Conservation (phyloP, 2,113 vertebrate genomes). For the Anguilla japonica region DNA sequence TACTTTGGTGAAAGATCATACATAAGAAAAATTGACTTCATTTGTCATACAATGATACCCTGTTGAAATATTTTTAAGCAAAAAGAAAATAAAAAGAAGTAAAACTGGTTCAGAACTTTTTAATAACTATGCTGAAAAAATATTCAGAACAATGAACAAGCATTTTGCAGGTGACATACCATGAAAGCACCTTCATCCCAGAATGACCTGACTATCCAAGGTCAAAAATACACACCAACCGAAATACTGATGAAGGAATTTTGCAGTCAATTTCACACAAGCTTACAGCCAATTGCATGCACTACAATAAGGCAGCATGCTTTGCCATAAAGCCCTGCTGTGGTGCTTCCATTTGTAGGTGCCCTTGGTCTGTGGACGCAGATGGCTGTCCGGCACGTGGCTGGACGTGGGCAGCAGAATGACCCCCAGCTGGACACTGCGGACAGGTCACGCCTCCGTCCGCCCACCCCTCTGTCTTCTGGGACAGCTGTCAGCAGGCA, state of each 20-base stretch:
- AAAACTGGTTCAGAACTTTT: background rate
- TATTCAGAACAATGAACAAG: background rate
- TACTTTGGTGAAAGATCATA: background rate
- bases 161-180: background rate
- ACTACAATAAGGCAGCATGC: background rate
- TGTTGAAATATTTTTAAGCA: too few relatives aligned
- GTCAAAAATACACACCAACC: background rate
- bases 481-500: constrained; percentile 68
- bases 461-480: constrained; percentile 38
- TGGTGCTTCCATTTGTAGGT: constrained; percentile 38
- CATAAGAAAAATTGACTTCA: too few relatives aligned
- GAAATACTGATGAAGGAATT: background rate
- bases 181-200: background rate
- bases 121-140: background rate
- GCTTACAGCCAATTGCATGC: background rate
- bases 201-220: background rate
- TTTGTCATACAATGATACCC: too few relatives aligned
- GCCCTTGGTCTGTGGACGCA: constrained; percentile 51
- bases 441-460: constrained; percentile 71
- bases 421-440: constrained; percentile 76
- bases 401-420: constrained; percentile 67
- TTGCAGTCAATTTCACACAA: background rate
- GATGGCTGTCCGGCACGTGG: constrained; percentile 76
- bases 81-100: background rate
- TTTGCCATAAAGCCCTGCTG: constrained; percentile 21